A percentile compares a stretch with the other conserved stretches of the same genome.
These are phyloP conservation scores for Enteromius radiatus DNA, from an alignment of 2,797 vertebrate species.

Conservation along the genomic window DNA sequence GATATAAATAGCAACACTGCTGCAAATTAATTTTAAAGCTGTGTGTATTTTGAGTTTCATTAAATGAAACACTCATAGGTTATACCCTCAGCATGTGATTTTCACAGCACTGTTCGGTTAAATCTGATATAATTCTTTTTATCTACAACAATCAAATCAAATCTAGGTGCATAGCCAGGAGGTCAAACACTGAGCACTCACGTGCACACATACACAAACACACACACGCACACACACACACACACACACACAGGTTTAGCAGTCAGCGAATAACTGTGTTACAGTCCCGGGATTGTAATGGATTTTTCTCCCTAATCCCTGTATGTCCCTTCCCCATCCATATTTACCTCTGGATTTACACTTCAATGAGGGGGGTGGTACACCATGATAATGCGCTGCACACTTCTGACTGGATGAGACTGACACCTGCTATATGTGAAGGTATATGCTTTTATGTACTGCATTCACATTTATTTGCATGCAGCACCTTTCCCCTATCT, in stretches of 20 bases:
- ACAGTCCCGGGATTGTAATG: constrained; percentile 32
- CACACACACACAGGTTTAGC: constrained; percentile 19
- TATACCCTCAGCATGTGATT: constrained; percentile 5
- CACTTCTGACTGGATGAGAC: constrained; percentile 23
- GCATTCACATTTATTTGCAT: background rate
- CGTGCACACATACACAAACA: constrained; percentile 2
- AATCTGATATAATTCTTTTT: constrained; percentile 15
- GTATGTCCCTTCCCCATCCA: constrained; percentile 32
- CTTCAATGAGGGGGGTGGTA: constrained; percentile 37
- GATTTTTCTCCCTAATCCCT: constrained; percentile 49
- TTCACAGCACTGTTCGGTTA: background rate
- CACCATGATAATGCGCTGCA: constrained; percentile 11
- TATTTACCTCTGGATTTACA: constrained; percentile 56
- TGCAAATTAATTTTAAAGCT: background rate
- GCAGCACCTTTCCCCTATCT: background rate
- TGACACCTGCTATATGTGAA: constrained; percentile 13
- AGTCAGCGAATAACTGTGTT: constrained; percentile 32
- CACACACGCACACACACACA: constrained; percentile 28
- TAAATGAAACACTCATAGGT: background rate
- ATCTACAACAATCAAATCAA: constrained; percentile 36
- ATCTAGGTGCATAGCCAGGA: constrained; percentile 34
- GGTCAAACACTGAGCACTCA: constrained; percentile 19
- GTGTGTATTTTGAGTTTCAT: background rate
- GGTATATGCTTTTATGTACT: background rate
- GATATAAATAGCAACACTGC: background rate